Conservation (phyloP, 2,888 invertebrate genomes). For the Apoda limacodes region DNA sequence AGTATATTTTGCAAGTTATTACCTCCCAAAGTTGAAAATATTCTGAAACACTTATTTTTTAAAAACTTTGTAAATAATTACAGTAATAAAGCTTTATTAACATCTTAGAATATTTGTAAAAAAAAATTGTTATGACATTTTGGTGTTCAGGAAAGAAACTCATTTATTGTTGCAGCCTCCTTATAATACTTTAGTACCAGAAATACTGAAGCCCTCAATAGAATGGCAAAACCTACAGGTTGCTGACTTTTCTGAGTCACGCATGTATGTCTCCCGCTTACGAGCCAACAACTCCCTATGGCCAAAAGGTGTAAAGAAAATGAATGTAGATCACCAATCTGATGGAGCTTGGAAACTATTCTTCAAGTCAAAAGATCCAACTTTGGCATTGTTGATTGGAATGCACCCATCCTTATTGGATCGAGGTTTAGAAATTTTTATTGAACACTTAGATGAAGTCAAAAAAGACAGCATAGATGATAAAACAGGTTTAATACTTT, state of each 20-base stretch:
- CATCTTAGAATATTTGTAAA: too few relatives aligned
- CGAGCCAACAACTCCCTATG: constrained; percentile 28
- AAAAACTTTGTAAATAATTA: too few relatives aligned
- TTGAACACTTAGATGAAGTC: constrained; percentile 30
- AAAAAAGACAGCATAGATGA: constrained; percentile 42
- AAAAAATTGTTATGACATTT: too few relatives aligned
- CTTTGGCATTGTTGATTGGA: constrained; percentile 43
- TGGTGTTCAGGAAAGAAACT: too few relatives aligned
- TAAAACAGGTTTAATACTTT: constrained; percentile 56
- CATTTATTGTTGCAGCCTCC: constrained; percentile 4
- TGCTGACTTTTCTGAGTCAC: constrained; percentile 73
- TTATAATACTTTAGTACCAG: constrained; percentile 25
- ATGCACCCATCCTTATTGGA: constrained; percentile 34
- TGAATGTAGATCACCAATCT: constrained; percentile 25
- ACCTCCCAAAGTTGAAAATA: too few relatives aligned
- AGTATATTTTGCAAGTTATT: too few relatives aligned
- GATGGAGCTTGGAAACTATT: constrained; percentile 34
- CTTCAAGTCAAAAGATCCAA: constrained; percentile 39
- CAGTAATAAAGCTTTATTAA: too few relatives aligned
- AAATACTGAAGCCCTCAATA: constrained; percentile 47
- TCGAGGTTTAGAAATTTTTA: constrained; percentile 37
- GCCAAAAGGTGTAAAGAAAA: constrained; percentile 25
- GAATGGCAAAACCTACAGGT: constrained; percentile 79
- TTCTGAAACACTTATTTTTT: too few relatives aligned
- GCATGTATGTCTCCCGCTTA: constrained; percentile 62